Evolutionary conservation across 2,888 invertebrate species (phyloP), one percentile per base, ranked within the genome.

Genomic region (Blera fallax): DNA sequence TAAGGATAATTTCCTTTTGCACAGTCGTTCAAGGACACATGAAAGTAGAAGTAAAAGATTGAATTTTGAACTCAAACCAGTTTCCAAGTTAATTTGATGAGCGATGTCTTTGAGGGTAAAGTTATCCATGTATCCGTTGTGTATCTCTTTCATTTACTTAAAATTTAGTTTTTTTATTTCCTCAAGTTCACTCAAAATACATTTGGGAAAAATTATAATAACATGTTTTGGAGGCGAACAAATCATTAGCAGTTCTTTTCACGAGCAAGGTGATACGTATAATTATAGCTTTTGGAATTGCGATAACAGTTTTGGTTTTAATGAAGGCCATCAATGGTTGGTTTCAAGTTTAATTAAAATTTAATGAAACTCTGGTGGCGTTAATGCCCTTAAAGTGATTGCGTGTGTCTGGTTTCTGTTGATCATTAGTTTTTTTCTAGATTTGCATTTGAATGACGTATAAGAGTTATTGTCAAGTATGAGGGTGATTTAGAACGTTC

Each of bases 241-340:
- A 52, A 29, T 45, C 45, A 62, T 62, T 62, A 64, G 48, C 48
- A 48, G 16, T 29, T 45, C 45, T 45, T 64, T 43, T 54, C 54
- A 27, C 29, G 27, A 40, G 7, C 40, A 54, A 54, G 37, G 67
- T 50, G 65, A 32, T 18, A 27, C 45, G 27, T 24, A 14, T 67
- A 67, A 52, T 67, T 67, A 67, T 27, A 24, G 24, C 14, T 67
- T 37, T 52, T 52, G 67, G 40, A 24, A 16, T n/a, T 37, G 24
- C 34, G 40, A 58, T 58, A 58, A 18, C 34, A 21, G n/a, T 58
- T 56, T 56, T 32, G 56, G 34, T 14, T 24, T 37, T 60, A 60
- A 43, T 43, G 60, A 60, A 60, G 60, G 60, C 27, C 60, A 27
- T 14, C 11, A n/a, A 21, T 37, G 58, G 58, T 58, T 37, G 58